Evolutionary conservation across 2,888 invertebrate species (phyloP).

Genomic region (Artemia sp.): DNA sequence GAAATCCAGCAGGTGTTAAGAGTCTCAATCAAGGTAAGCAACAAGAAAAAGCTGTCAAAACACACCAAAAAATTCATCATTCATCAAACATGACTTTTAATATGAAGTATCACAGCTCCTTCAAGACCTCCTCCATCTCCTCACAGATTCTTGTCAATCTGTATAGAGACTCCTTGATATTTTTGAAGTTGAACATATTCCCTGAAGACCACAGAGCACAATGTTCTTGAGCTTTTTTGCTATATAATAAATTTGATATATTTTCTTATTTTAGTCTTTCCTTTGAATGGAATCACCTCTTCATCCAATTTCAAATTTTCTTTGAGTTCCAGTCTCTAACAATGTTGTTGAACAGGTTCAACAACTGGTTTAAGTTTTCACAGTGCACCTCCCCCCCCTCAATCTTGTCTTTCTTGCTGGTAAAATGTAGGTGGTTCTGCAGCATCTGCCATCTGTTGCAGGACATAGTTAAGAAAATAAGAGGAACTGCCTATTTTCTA

Average conservation of each 20-base stretch:
- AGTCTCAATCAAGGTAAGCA: slow-evolving; percentile 15
- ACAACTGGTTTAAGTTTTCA: slow-evolving; percentile 27
- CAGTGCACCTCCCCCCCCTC: slow-evolving; percentile 19
- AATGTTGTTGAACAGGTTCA: slow-evolving; percentile 25
- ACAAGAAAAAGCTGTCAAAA: slow-evolving; percentile 26
- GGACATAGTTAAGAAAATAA: slow-evolving; percentile 19
- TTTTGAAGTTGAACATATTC: slow-evolving; percentile 27
- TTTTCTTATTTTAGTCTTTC: slow-evolving; percentile 27
- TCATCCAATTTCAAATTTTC: slow-evolving; percentile 31
- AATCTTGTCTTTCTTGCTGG: slow-evolving; percentile 21
- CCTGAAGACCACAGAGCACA: slow-evolving; percentile 27
- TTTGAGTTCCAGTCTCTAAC: slow-evolving; percentile 35
- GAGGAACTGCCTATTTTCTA: slow-evolving; percentile 20
- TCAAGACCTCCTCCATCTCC: slow-evolving; percentile 23
- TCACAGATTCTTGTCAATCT: slow-evolving; percentile 24
- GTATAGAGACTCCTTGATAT: slow-evolving; percentile 31
- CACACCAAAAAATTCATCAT: slow-evolving; percentile 19
- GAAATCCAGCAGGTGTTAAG: neutral
- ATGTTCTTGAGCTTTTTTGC: slow-evolving; percentile 28
- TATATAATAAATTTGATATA: slow-evolving; percentile 30
- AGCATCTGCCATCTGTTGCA: slow-evolving; percentile 24
- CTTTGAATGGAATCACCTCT: slow-evolving; percentile 29
- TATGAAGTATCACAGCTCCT: slow-evolving; percentile 23
- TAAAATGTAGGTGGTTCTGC: slow-evolving; percentile 23
- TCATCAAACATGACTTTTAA: slow-evolving; percentile 19